Conservation (phyloP, 1,140 invertebrate species). For the Zophobas morio region DNA sequence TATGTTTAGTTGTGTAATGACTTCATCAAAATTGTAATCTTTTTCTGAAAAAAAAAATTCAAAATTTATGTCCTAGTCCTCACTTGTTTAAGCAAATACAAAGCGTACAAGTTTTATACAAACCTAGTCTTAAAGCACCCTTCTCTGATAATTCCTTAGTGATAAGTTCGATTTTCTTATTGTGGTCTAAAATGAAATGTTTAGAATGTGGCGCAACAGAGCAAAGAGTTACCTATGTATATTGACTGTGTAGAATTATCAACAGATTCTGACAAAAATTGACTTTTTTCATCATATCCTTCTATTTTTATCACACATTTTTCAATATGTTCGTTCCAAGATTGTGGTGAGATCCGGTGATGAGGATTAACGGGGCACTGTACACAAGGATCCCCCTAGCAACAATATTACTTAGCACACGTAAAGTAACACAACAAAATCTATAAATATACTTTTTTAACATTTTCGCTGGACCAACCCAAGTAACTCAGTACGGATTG, state of each 20-base stretch:
- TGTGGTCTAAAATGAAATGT: constrained; percentile 66
- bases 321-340: constrained; percentile 67
- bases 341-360: constrained; percentile 67
- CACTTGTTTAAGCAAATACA: constrained; percentile 52
- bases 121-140: constrained; percentile 57
- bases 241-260: constrained; percentile 66
- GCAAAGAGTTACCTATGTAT: constrained; percentile 52
- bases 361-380: constrained; percentile 68
- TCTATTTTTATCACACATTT: constrained; percentile 69
- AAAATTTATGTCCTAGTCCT: constrained; percentile 44
- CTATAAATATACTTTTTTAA: constrained; percentile 49
- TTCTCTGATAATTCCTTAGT: constrained; percentile 50
- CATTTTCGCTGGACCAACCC: constrained; percentile 59
- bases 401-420: constrained; percentile 41
- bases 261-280: constrained; percentile 68
- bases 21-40: constrained; percentile 44
- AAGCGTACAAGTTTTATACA: constrained; percentile 47
- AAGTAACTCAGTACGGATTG: constrained; percentile 60
- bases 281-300: constrained; percentile 68
- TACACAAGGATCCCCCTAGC: constrained; percentile 59
- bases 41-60: constrained; percentile 56
- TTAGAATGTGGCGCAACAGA: constrained; percentile 3
- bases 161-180: constrained; percentile 67
- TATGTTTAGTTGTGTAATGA: constrained; percentile 41
- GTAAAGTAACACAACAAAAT: constrained; percentile 7